Percentiles rank a stretch among this genome's conserved stretches.
Conservation (phyloP, 2,113 vertebrate genomes). For the Noturus placidus region DNA sequence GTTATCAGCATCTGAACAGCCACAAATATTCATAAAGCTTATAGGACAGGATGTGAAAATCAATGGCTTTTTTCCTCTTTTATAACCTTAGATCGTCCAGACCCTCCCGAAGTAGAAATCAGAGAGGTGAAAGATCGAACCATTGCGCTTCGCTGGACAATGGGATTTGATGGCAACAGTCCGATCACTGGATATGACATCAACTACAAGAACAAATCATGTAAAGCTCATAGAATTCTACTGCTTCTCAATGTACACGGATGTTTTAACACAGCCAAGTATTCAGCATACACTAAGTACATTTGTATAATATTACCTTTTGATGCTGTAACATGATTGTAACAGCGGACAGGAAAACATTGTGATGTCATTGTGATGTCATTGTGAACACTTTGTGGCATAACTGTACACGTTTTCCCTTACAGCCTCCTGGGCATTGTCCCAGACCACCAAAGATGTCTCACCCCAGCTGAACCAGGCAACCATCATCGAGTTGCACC, state of each 20-base stretch:
- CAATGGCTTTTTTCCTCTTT: background rate
- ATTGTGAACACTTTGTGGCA: background rate
- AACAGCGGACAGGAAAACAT: background rate
- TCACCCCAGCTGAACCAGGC: slow-evolving; percentile 98
- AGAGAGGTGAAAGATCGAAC: slow-evolving; percentile 93
- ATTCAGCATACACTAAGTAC: background rate
- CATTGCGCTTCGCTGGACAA: slow-evolving; percentile 96
- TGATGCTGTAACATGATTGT: background rate
- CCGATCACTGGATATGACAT: slow-evolving; percentile 98
- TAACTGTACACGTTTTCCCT: slow-evolving; percentile 46
- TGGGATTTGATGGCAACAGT: slow-evolving; percentile 98
- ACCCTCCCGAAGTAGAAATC: slow-evolving; percentile 96
- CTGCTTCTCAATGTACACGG: background rate
- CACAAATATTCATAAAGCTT: background rate
- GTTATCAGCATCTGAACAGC: background rate
- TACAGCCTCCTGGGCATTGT: slow-evolving; percentile 94
- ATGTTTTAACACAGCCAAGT: background rate
- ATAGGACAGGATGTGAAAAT: background rate
- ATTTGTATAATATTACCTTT: background rate
- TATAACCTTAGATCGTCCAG: slow-evolving; percentile 63
- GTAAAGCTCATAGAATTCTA: slow-evolving; percentile 63
- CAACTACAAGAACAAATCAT: slow-evolving; percentile 98
- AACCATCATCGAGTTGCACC: slow-evolving; percentile 98
- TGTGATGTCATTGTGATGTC: background rate
- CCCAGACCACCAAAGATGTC: slow-evolving; percentile 98